Percentiles rank a stretch among this genome's conserved stretches.
Evolutionary conservation across 2,888 invertebrate genomes (phyloP).

Genomic region (Latrodectus elegans): DNA sequence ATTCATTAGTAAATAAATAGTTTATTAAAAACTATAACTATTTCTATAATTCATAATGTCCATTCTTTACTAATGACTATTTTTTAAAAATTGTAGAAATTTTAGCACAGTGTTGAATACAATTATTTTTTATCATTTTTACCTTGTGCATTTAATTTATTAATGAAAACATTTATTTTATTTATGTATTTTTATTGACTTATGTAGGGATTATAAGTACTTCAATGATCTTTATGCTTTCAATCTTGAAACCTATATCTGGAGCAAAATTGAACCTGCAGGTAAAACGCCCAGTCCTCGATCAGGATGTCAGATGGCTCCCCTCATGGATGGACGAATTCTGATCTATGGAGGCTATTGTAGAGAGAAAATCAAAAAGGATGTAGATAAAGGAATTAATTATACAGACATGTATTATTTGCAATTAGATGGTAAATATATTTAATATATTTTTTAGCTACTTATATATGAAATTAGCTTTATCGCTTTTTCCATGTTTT

Average conservation of each 20-base stretch:
- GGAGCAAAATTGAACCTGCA: conserved; percentile 82
- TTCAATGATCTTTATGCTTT: conserved; percentile 90
- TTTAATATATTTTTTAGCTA: too few relatives aligned
- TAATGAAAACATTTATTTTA: too few relatives aligned
- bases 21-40: too few relatives aligned
- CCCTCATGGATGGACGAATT: conserved; percentile 79
- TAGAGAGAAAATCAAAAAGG: conserved; percentile 83
- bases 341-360: conserved; percentile 86
- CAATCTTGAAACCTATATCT: conserved; percentile 85
- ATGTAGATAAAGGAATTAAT: conserved; percentile 83
- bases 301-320: conserved; percentile 86
- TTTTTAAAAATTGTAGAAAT: too few relatives aligned
- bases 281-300: conserved; percentile 82
- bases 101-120: too few relatives aligned
- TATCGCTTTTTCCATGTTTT: too few relatives aligned
- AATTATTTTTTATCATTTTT: too few relatives aligned
- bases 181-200: not conserved
- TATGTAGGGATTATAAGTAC: conserved; percentile 84
- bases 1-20: too few relatives aligned
- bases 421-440: conserved; percentile 76
- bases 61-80: too few relatives aligned
- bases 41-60: too few relatives aligned
- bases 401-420: conserved; percentile 84
- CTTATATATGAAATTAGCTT: too few relatives aligned
- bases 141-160: too few relatives aligned